Percentiles rank a stretch among this genome's conserved stretches.
These are phyloP conservation scores for Eptatretus atami DNA, from an alignment of 2,797 vertebrate species.

Conservation along the genomic window DNA sequence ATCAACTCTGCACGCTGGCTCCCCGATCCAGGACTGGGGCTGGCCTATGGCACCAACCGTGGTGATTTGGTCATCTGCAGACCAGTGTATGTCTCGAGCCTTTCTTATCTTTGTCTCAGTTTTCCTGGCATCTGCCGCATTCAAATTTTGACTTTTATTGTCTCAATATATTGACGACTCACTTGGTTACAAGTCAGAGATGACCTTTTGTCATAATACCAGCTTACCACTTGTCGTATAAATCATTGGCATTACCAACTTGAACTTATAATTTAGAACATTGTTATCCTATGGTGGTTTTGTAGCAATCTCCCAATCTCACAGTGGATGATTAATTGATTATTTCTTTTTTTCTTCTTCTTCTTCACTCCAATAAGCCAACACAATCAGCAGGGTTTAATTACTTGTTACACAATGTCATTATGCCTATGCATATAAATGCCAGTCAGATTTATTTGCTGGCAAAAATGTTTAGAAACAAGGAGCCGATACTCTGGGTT, in stretches of 20 bases:
- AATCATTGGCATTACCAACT: too few relatives aligned
- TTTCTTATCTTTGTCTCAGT: too few relatives aligned
- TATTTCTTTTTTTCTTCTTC: background rate
- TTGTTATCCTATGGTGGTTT: background rate
- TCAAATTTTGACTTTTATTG: too few relatives aligned
- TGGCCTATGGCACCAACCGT: conserved; percentile 94
- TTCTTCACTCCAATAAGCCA: background rate
- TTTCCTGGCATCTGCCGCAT: too few relatives aligned
- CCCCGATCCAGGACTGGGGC: conserved; percentile 63
- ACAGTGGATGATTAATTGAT: conserved; percentile 1
- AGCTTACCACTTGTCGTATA: too few relatives aligned
- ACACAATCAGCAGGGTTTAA: conserved; percentile 3
- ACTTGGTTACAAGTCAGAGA: too few relatives aligned
- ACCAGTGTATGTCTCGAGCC: conserved; percentile 34
- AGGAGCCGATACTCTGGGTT: too few relatives aligned
- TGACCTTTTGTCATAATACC: too few relatives aligned
- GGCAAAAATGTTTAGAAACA: too few relatives aligned
- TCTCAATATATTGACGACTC: too few relatives aligned
- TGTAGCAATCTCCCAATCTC: background rate
- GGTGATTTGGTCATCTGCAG: conserved; percentile 92
- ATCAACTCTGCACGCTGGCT: conserved; percentile 97
- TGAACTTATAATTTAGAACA: too few relatives aligned
- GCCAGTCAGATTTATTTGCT: too few relatives aligned
- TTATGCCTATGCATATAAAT: conserved; percentile 3
- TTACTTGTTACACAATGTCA: conserved; percentile 6